Base-by-base conservation (phyloP, 1,140 invertebrate species). In the Phthorimaea operculella region DNA sequence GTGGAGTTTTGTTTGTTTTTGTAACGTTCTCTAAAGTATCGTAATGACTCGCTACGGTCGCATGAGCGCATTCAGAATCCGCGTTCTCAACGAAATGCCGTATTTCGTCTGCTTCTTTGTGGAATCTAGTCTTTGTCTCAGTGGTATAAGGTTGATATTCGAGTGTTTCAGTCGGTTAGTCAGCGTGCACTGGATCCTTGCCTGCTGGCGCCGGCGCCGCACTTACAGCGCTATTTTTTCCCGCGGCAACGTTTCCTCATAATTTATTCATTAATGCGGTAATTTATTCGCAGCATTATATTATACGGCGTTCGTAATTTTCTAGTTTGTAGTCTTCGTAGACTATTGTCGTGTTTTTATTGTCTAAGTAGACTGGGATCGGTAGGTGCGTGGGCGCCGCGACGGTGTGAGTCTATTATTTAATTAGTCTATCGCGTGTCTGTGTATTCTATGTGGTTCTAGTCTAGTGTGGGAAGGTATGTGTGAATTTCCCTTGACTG, bases 221-320 rank as follows among this genome's bases (percentile, higher is more conserved):
- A 78, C 70, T 82, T 72, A 70, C 57, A 72, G 58, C 67, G 74
- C 72, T 79, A 79, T 78, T 79, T 81, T 81, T 77, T 79, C 75
- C 69, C 66, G 64, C 71, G 64, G 60, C 72, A 55, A 68, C 72
- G 68, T 68, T 63, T 66, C 54, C 61, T 70, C 69, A 73, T 82
- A 77, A 82, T 79, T 74, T 79, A 82, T 82, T 76, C 75, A 82
- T 77, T 79, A 74, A 79, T 70, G 64, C 65, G 51, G 62, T 76
- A 74, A 82, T 79, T 78, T 81, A 74, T 71, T 68, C 57, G 56
- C 60, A 28, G 56, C 64, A 64, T 72, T 69, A 66, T 71, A 60
- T 68, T 28, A 59, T 67, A 73, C 55, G 51, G 49, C 51, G 56
- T 50, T 59, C 52, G 68, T 76, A 71, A 72, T 74, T 71, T 66